Percentiles rank a stretch among this genome's conserved stretches.
Evolutionary conservation across 2,888 invertebrate genomes (phyloP).

Genomic region (Hecatera dysodea): DNA sequence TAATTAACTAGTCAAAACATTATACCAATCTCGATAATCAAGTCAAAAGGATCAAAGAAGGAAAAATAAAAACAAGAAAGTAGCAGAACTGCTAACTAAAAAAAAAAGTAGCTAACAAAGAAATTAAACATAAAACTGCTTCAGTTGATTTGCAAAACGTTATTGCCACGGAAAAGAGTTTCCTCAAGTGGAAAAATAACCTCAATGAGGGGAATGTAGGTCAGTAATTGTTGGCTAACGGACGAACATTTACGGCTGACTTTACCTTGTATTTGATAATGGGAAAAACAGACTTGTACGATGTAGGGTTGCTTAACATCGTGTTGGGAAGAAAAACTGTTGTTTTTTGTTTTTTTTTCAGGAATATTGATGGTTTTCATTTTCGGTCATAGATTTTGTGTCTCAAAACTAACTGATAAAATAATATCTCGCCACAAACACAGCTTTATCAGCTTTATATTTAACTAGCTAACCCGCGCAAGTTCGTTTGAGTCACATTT

Average conservation of each 20-base stretch:
- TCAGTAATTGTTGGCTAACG: constrained; percentile 50
- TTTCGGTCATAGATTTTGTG: too few species aligned
- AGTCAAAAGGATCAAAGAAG: background rate
- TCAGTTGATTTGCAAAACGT: constrained; percentile 59
- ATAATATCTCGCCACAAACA: too few species aligned
- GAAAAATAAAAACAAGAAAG: constrained; percentile 11
- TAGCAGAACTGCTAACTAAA: constrained; percentile 31
- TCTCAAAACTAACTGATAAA: too few species aligned
- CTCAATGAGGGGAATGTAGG: constrained; percentile 39
- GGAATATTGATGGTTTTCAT: too few species aligned
- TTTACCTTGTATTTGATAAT: constrained; percentile 47
- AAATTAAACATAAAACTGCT: constrained; percentile 56
- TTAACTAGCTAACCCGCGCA: too few species aligned
- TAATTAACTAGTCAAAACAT: background rate
- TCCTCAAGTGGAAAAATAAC: constrained; percentile 59
- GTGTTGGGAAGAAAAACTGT: background rate
- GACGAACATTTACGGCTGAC: constrained; percentile 41
- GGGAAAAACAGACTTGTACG: constrained; percentile 4
- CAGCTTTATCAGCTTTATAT: too few species aligned
- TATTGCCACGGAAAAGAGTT: constrained; percentile 49
- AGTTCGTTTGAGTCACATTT: too few species aligned
- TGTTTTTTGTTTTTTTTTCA: too few species aligned
- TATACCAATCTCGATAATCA: background rate
- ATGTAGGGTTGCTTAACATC: background rate
- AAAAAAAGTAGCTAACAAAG: constrained; percentile 47